Conservation (phyloP, 2,113 vertebrate genomes). For the Hydrochoerus hydrochaeris region DNA sequence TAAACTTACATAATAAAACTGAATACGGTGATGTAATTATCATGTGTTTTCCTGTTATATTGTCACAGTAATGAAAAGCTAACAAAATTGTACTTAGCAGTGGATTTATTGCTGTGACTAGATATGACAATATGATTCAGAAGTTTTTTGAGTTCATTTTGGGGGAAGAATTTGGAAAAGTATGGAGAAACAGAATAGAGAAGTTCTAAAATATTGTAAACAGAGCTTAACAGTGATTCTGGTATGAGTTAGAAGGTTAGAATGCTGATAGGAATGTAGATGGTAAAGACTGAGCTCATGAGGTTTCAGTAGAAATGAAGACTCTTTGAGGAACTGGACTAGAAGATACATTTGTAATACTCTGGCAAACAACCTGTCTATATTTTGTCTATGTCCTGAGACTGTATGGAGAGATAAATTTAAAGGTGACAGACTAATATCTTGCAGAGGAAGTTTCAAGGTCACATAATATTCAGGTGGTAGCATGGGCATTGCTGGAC, state of each 20-base stretch:
- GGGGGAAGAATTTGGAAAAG: background rate
- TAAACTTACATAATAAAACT: background rate
- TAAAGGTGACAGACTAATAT: background rate
- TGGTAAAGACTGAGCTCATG: background rate
- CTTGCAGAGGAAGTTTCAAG: background rate
- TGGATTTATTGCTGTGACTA: background rate
- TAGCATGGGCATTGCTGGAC: background rate
- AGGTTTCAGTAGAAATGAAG: background rate
- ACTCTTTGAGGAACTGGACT: background rate
- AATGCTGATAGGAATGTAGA: background rate
- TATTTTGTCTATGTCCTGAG: background rate
- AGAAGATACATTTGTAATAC: background rate
- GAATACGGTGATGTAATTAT: slow-evolving; percentile 22
- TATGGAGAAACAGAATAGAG: background rate
- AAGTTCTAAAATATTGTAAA: background rate
- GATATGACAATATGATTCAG: background rate
- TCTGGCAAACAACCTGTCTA: background rate
- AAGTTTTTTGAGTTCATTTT: background rate
- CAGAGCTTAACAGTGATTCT: background rate
- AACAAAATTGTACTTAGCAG: background rate
- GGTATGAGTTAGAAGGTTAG: background rate
- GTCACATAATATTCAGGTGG: background rate
- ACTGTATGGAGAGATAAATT: background rate
- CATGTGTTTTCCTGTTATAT: background rate
- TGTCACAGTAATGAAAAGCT: background rate